Percentiles rank a stretch among this genome's conserved stretches.
Conservation (phyloP, 53 echinoderm and acorn worm species). For the Zoroaster sp. region DNA sequence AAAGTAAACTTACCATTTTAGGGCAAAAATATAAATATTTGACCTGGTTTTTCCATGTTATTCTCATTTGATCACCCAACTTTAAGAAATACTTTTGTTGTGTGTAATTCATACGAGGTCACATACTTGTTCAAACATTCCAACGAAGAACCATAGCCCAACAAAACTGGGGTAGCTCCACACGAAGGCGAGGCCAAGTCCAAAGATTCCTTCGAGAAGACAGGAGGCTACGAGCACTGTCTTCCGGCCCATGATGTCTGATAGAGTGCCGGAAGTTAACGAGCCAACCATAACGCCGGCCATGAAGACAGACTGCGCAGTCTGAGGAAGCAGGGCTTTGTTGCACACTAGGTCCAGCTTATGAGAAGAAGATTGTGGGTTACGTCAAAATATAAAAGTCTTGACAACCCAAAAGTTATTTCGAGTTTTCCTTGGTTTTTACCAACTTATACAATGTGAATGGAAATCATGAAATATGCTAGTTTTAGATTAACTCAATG, state of each 20-base stretch:
- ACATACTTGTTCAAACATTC: conserved; percentile 83
- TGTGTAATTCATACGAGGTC: background rate
- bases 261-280: conserved; percentile 71
- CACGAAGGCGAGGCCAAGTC: conserved; percentile 60
- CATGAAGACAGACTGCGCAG: conserved; percentile 82
- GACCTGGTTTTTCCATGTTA: too few relatives aligned
- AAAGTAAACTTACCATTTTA: too few relatives aligned
- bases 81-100: too few relatives aligned
- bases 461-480: too few relatives aligned
- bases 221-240: conserved; percentile 56
- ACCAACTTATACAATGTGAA: too few relatives aligned
- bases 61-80: too few relatives aligned
- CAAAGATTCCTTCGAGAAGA: conserved; percentile 66
- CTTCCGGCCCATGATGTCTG: conserved; percentile 80
- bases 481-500: too few relatives aligned
- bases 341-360: conserved; percentile 78
- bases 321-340: conserved; percentile 27
- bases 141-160: conserved; percentile 79
- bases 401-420: too few relatives aligned
- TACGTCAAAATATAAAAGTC: too few relatives aligned
- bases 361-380: background rate
- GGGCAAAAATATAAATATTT: too few relatives aligned
- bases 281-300: conserved; percentile 83
- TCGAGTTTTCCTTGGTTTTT: too few relatives aligned
- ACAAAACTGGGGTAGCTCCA: conserved; percentile 71